phyloP scores from a whole-genome alignment of 1,140 invertebrate genomes.

The Megathymus violae region DNA sequence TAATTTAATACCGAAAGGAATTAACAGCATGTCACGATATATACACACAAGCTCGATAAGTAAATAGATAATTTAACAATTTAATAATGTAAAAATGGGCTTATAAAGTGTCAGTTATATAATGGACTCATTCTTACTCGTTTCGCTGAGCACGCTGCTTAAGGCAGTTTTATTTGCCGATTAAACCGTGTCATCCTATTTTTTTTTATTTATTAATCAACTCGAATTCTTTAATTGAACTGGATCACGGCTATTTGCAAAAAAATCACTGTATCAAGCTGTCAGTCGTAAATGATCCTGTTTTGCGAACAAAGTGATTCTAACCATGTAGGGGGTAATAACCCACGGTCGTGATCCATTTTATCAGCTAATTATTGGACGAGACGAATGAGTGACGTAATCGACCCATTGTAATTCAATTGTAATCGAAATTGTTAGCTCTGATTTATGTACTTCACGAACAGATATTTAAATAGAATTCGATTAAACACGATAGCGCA shows the following conservation, averaged over 20 bases:
- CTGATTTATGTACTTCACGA: not conserved
- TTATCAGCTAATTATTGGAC: slow-evolving; percentile 43
- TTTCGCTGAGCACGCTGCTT: too few species aligned
- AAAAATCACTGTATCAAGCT: slow-evolving; percentile 39
- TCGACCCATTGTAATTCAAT: slow-evolving; percentile 36
- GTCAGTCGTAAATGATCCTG: slow-evolving; percentile 33
- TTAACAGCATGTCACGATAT: too few species aligned
- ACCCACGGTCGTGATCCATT: slow-evolving; percentile 43
- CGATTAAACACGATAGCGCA: too few species aligned
- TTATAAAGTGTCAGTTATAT: too few species aligned
- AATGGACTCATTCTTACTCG: too few species aligned
- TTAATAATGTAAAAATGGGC: too few species aligned
- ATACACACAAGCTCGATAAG: too few species aligned
- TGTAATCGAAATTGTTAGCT: slow-evolving; percentile 8
- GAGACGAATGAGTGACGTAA: slow-evolving; percentile 42
- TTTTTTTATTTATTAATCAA: slow-evolving; percentile 40
- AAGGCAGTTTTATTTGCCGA: too few species aligned
- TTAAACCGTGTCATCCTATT: slow-evolving; percentile 7
- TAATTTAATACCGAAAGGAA: too few species aligned
- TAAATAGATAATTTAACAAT: too few species aligned
- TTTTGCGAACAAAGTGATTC: slow-evolving; percentile 36
- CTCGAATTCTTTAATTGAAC: slow-evolving; percentile 38
- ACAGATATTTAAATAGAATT: not conserved
- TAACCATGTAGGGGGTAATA: slow-evolving; percentile 32
- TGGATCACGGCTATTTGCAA: slow-evolving; percentile 39